A percentile compares a stretch with the other conserved stretches of the same genome.
These are phyloP conservation scores for Battus philenor DNA, from an alignment of 1,140 invertebrate genomes.

Conservation along the genomic window DNA sequence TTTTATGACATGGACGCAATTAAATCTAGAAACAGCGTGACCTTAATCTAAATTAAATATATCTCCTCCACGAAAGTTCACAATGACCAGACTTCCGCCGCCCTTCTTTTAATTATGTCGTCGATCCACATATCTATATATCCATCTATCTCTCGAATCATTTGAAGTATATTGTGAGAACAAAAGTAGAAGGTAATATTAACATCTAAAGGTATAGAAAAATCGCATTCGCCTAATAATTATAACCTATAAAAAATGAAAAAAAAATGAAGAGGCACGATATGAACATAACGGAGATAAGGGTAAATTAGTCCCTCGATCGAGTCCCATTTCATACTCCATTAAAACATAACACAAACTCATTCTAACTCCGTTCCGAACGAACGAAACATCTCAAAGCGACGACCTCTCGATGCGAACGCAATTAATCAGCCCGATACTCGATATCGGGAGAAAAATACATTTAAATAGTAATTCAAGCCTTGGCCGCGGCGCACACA, in stretches of 20 bases:
- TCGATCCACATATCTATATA: too few species aligned
- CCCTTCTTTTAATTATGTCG: too few species aligned
- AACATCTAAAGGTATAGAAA: too few species aligned
- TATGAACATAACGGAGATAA: slow-evolving; percentile 1
- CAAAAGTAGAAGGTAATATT: too few species aligned
- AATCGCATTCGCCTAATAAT: background rate
- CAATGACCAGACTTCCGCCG: too few species aligned
- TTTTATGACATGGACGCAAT: too few species aligned
- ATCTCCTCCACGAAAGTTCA: too few species aligned
- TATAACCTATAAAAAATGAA: background rate
- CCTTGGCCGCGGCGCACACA: slow-evolving; percentile 22
- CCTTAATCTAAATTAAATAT: too few species aligned
- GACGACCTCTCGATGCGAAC: slow-evolving; percentile 13
- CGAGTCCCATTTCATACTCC: slow-evolving; percentile 9
- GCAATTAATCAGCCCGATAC: slow-evolving; percentile 22
- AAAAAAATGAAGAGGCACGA: background rate
- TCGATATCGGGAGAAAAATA: slow-evolving; percentile 23
- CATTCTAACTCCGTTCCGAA: slow-evolving; percentile 14
- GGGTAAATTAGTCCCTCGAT: slow-evolving; percentile 4
- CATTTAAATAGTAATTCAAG: slow-evolving; percentile 23
- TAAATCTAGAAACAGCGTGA: too few species aligned
- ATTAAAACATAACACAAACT: slow-evolving; percentile 16
- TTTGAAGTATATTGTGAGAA: too few species aligned
- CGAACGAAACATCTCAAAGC: slow-evolving; percentile 14
- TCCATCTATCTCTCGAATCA: too few species aligned